Evolutionary conservation across 2,113 vertebrate species (phyloP).

Genomic region (Ardeotis arabs): DNA sequence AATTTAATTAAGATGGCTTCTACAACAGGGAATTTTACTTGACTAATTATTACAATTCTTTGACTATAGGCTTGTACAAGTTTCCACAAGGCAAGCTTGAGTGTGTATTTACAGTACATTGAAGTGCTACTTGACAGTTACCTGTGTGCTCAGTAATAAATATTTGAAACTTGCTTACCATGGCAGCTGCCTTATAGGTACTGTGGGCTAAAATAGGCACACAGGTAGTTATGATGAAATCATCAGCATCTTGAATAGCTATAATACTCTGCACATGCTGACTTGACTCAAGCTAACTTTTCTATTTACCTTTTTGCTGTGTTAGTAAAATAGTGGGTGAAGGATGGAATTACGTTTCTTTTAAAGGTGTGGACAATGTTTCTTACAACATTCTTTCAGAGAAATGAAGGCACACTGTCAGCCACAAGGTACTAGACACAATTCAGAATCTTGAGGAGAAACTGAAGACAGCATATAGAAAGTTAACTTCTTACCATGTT

Average conservation of each 20-base stretch:
- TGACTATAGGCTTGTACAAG: background rate
- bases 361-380: background rate
- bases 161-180: background rate
- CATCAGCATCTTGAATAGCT: background rate
- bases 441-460: background rate
- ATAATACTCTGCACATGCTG: background rate
- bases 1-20: background rate
- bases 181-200: background rate
- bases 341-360: background rate
- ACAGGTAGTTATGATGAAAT: background rate
- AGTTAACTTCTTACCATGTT: background rate
- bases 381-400: background rate
- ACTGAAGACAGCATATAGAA: background rate
- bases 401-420: background rate
- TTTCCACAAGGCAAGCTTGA: background rate
- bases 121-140: background rate
- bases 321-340: background rate
- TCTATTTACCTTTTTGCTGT: background rate
- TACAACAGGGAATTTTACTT: background rate
- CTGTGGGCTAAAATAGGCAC: background rate
- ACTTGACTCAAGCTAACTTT: background rate
- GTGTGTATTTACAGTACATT: background rate
- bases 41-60: background rate
- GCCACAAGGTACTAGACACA: background rate
- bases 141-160: background rate